Percentiles rank a stretch among this genome's conserved stretches.
Evolutionary conservation across 2,113 vertebrate species (phyloP).

Genomic region (Platichthys flesus): DNA sequence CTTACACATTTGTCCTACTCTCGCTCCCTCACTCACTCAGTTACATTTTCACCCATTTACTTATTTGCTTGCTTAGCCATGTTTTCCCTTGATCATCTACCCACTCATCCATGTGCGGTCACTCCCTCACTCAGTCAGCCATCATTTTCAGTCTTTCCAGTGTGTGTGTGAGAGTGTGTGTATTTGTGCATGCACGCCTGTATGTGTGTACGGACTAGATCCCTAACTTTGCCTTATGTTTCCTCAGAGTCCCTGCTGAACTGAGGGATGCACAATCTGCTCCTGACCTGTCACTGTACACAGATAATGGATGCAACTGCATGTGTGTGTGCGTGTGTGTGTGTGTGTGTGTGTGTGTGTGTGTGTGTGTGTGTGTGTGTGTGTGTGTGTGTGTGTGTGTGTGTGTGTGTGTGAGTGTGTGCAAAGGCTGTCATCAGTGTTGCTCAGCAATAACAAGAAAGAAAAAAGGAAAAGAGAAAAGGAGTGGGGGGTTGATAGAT

Average conservation of each 20-base stretch:
- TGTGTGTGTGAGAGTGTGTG: conserved; percentile 32
- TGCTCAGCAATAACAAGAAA: conserved; percentile 60
- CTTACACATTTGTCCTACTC: no score
- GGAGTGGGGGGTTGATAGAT: conserved; percentile 61
- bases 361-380: conserved; percentile 10
- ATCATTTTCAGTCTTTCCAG: background rate
- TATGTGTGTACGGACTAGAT: background rate
- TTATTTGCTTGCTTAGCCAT: background rate
- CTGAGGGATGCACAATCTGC: conserved; percentile 67
- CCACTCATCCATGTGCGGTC: background rate
- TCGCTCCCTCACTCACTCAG: background rate
- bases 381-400: conserved; percentile 17
- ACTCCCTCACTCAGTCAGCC: background rate
- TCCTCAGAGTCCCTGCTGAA: conserved; percentile 68
- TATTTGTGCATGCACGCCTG: background rate
- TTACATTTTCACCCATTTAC: background rate
- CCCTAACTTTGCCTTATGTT: conserved; percentile 43
- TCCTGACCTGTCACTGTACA: conserved; percentile 77
- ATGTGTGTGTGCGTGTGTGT: conserved; percentile 17
- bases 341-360: conserved; percentile 16
- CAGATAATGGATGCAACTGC: conserved; percentile 70
- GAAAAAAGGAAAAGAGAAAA: conserved; percentile 19
- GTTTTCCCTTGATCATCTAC: background rate
- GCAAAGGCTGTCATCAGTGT: conserved; percentile 46
- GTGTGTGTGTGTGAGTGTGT: conserved; percentile 7